Base-by-base conservation (phyloP, 2,797 vertebrate species). In the Paedocypris micromegethes region DNA sequence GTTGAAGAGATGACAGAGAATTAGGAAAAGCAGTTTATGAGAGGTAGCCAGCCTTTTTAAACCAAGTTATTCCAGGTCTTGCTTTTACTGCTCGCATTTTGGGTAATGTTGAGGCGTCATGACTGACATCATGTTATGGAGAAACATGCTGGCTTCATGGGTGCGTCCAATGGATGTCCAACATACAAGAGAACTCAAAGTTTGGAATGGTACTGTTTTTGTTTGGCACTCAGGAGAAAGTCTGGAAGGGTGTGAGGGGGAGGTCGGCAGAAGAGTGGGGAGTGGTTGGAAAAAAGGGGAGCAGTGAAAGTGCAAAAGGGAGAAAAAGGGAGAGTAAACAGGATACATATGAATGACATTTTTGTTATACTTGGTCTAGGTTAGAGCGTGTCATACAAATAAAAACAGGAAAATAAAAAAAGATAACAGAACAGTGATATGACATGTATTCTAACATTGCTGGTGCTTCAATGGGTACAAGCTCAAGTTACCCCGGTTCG, bases 101-200 rank as follows among this genome's bases (percentile, higher is more conserved):
- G 82, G 82, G 82, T 88, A 87, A 87, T 86, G 88, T 86, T 86
- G 87, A 87, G 87, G 88, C 85, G 79, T 87, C 88, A 90, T 91
- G 90, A 89, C 85, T 87, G 84, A 90, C 88, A 90, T 91, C 87
- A 88, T 90, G 88, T 91, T 89, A 90, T 90, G 90, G 86, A 86
- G 84, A 86, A 88, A 87, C 88, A 90, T 91, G 90, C 89, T 90
- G 88, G 85, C 88, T 88, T 90, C 87, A 90, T 89, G 88, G 85
- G 85, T 87, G 86, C 83, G 81, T 88, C 86, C 87, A 82, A 89
- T 89, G 88, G 86, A 90, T 91, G 88, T 90, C 89, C 88, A 78
- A 89, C 87, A 90, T 83, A 88, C 87, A 88, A 86, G 86, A 88
- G 75, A 88, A 90, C 86, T 87, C 87, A 89, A 88, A 84, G 80